Evolutionary conservation across 2,888 invertebrate species (phyloP), one percentile per base, ranked within the genome.

Genomic region (Pandemis corylana): DNA sequence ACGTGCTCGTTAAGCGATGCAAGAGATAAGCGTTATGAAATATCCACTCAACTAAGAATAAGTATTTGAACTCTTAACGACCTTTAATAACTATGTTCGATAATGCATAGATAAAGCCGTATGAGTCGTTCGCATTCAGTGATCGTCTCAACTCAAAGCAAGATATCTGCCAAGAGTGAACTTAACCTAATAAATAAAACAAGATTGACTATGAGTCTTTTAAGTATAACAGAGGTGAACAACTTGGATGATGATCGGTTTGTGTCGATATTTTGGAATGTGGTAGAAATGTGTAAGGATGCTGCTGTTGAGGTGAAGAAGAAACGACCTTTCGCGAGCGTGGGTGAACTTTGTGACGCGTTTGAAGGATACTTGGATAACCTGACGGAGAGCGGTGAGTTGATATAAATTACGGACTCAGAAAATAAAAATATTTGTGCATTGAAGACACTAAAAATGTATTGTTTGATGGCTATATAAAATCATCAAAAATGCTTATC

Each of bases 241-340:
- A 89, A 87, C 68, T 84, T 96, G 78, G 85, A 88, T 64, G 89
- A 85, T 64, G 93, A 95, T 63, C 90, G 95, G 77, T 96, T 96
- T 84, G 94, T 95, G 76, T 89, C 91, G 82, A 86, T 95, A 71
- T 96, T 96, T 83, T 93, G 93, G 28, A 96, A 96, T 88, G 95
- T 96, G n/a, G 95, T 96, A 71, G 96, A 96, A 83, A 88, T 95
- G 76, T 95, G 94, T 82, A 89, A 94, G 9, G 93, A 93, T 76
- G 96, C 95, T 36, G 95, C 96, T 0, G 86, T 84, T 59, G 82
- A 87, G 44, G 94, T 95, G 46, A 90, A 91, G 75, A 86, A 87
- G 64, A 87, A 89, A 78, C 87, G 95, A 62, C 96, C 96, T 2
- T 96, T 96, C 84, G 75, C 83, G 49, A 89, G 86, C 79, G 83